Conservation (phyloP, 2,113 vertebrate genomes). For the Nyctereutes procyonoides region DNA sequence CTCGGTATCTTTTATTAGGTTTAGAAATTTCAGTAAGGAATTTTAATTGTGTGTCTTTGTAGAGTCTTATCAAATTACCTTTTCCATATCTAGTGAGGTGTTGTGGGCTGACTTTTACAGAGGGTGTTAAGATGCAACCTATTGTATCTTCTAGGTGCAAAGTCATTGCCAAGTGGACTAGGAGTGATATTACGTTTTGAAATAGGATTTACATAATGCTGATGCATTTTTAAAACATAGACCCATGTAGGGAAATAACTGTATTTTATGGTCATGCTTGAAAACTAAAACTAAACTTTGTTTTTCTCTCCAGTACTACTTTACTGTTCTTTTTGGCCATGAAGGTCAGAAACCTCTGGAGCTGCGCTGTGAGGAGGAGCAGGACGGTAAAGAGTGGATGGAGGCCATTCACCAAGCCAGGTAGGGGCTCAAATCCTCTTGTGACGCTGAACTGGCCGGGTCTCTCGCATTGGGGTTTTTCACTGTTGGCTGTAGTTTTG, state of each 20-base stretch:
- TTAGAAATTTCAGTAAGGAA: not conserved
- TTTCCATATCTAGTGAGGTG: not conserved
- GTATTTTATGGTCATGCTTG: not conserved
- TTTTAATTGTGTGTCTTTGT: not conserved
- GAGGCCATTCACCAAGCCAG: slow-evolving; percentile 99
- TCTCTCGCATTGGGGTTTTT: not conserved
- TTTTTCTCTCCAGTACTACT: slow-evolving; percentile 92
- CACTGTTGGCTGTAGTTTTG: not conserved
- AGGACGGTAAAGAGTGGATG: slow-evolving; percentile 97
- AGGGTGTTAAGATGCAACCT: not conserved
- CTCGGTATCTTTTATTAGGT: not conserved
- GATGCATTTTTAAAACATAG: slow-evolving; percentile 5
- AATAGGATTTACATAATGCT: slow-evolving; percentile 3
- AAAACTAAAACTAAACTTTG: not conserved
- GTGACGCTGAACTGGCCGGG: not conserved
- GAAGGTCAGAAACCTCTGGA: slow-evolving; percentile 98
- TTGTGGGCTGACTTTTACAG: not conserved
- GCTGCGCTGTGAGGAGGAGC: slow-evolving; percentile 96
- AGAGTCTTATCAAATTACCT: not conserved
- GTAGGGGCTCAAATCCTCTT: slow-evolving; percentile 80
- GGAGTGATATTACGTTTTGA: slow-evolving; percentile 18
- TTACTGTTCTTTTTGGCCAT: slow-evolving; percentile 97
- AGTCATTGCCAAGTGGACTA: not conserved
- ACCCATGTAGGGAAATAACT: not conserved
- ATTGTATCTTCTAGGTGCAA: not conserved